Evolutionary conservation across 2,113 vertebrate genomes (phyloP).

Genomic region (Lophochroa leadbeateri): DNA sequence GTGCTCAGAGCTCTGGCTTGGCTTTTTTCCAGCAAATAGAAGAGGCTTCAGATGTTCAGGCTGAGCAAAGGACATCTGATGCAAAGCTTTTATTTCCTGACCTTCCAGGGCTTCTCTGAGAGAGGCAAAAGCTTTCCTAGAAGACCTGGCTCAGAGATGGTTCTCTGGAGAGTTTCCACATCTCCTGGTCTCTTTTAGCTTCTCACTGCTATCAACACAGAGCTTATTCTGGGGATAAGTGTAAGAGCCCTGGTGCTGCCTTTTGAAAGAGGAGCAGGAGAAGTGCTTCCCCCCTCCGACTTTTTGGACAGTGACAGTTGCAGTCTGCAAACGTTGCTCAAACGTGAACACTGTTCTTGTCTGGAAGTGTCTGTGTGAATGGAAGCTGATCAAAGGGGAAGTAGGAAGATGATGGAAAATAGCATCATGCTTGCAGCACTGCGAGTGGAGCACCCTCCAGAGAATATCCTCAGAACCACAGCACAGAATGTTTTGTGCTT

Average conservation of each 20-base stretch:
- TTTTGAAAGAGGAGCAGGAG: neutral
- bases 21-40: neutral
- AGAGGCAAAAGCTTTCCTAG: neutral
- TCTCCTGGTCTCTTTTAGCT: neutral
- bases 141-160: neutral
- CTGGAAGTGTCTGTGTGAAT: neutral
- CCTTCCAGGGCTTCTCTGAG: neutral
- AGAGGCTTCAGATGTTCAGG: neutral
- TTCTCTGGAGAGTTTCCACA: neutral
- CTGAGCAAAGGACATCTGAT: neutral
- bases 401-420: neutral
- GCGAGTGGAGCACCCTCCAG: neutral
- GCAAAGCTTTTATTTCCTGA: neutral
- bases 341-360: neutral
- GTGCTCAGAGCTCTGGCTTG: neutral
- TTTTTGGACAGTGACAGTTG: neutral
- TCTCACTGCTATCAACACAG: neutral
- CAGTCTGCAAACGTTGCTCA: neutral
- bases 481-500: neutral
- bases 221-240: neutral
- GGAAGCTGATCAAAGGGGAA: rapidly evolving
- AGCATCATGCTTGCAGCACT: neutral
- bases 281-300: rapidly evolving
- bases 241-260: neutral
- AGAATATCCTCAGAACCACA: neutral